These are phyloP conservation scores for Macroteleia sp. DNA, from an alignment of 2,888 invertebrate species.

Conservation along the genomic window DNA sequence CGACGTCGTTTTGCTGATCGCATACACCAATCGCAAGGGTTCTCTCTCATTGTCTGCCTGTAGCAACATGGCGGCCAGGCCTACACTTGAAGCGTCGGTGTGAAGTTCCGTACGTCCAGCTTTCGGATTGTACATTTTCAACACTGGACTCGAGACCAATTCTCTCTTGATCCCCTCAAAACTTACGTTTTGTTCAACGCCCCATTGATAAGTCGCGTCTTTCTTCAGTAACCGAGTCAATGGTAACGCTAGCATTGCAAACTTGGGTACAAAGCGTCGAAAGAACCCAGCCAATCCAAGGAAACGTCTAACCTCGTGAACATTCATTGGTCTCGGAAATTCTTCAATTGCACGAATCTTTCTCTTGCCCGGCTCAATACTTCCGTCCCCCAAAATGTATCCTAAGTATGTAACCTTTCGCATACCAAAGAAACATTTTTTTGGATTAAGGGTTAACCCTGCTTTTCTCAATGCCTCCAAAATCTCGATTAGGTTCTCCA, in stretches of 20 bases:
- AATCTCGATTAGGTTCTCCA: background rate
- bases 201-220: background rate
- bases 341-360: slow-evolving; percentile 22
- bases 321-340: slow-evolving; percentile 24
- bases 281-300: slow-evolving; percentile 48
- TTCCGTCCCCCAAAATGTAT: slow-evolving; percentile 32
- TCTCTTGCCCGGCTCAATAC: slow-evolving; percentile 39
- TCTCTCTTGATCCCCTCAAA: background rate
- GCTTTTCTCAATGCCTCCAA: background rate
- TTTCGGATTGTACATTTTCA: background rate
- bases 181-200: background rate
- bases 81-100: background rate
- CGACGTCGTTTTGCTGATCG: background rate
- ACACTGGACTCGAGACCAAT: background rate
- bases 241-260: background rate
- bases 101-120: background rate
- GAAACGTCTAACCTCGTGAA: slow-evolving; percentile 40
- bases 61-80: background rate
- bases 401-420: slow-evolving; percentile 2
- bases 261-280: slow-evolving; percentile 39
- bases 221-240: background rate
- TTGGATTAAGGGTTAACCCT: slow-evolving; percentile 9
- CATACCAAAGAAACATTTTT: slow-evolving; percentile 19
- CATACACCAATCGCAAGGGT: background rate
- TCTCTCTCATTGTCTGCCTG: background rate